Percentiles rank a stretch among this genome's conserved stretches.
phyloP scores from a whole-genome alignment of 2,888 invertebrate species.

The Lordiphosa fenestrarum region DNA sequence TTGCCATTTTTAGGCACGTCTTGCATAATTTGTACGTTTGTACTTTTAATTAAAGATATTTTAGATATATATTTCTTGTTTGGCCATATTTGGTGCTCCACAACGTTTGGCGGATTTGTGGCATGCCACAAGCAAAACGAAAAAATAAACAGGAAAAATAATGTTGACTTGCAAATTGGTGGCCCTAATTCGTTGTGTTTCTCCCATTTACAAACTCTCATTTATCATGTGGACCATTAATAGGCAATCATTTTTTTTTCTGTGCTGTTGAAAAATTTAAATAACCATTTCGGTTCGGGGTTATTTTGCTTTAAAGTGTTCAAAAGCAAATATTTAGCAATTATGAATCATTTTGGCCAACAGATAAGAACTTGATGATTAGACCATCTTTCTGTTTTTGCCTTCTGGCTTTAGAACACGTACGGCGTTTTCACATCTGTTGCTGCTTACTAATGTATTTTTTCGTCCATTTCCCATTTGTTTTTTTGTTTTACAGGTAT shows the following conservation, averaged over 20 bases:
- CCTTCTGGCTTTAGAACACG: conserved; percentile 15
- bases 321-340: conserved; percentile 52
- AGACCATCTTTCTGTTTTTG: conserved; percentile 19
- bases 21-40: conserved; percentile 71
- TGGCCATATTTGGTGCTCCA: conserved; percentile 43
- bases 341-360: conserved; percentile 34
- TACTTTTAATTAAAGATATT: conserved; percentile 71
- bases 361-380: conserved; percentile 41
- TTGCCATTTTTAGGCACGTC: conserved; percentile 73
- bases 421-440: conserved; percentile 23
- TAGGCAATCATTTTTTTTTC: conserved; percentile 20
- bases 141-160: neutral
- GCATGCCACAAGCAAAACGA: conserved; percentile 24
- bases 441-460: conserved; percentile 49
- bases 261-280: conserved; percentile 31
- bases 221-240: conserved; percentile 33
- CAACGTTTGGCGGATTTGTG: conserved; percentile 17
- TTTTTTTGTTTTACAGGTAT: conserved; percentile 39
- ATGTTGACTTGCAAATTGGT: conserved; percentile 37
- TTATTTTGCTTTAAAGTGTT: conserved; percentile 24
- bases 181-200: conserved; percentile 38
- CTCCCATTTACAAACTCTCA: conserved; percentile 17
- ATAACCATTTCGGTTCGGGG: conserved; percentile 29
- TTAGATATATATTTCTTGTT: conserved; percentile 53
- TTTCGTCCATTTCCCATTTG: conserved; percentile 17